Percentiles rank a stretch among this genome's conserved stretches.
Evolutionary conservation across 2,797 vertebrate genomes (phyloP).

Genomic region (Holocentrus rufus): DNA sequence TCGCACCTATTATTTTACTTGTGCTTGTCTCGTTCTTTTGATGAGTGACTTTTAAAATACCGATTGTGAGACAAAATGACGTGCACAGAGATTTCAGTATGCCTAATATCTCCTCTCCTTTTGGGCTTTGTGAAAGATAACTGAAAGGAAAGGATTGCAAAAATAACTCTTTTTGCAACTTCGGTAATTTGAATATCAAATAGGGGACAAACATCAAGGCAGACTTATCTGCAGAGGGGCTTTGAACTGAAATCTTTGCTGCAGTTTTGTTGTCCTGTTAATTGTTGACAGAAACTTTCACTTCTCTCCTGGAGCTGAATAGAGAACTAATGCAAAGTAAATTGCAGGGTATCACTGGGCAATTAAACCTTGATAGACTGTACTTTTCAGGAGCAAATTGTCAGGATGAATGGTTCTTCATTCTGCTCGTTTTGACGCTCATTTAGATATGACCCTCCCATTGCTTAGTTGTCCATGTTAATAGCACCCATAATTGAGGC

Average conservation of each 20-base stretch:
- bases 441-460: slow-evolving; percentile 27
- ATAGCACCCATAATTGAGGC: slow-evolving; percentile 59
- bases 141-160: slow-evolving; percentile 1
- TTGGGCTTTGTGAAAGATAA: not conserved
- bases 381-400: slow-evolving; percentile 38
- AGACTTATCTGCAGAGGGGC: not conserved
- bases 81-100: not conserved
- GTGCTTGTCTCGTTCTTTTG: not conserved
- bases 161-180: not conserved
- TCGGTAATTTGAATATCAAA: not conserved
- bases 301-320: slow-evolving; percentile 14
- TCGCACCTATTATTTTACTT: not conserved
- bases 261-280: not conserved
- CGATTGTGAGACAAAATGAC: slow-evolving; percentile 3
- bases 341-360: slow-evolving; percentile 25
- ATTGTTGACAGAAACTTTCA: slow-evolving; percentile 13
- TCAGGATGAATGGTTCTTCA: slow-evolving; percentile 36
- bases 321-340: slow-evolving; percentile 22
- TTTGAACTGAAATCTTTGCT: slow-evolving; percentile 3
- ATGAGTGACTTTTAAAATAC: not conserved
- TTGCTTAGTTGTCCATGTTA: slow-evolving; percentile 52
- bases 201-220: not conserved
- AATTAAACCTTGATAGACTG: slow-evolving; percentile 25
- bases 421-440: slow-evolving; percentile 26
- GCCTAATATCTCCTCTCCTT: not conserved